Evolutionary conservation across 2,888 invertebrate species (phyloP).

Genomic region (Trachelus stipa): DNA sequence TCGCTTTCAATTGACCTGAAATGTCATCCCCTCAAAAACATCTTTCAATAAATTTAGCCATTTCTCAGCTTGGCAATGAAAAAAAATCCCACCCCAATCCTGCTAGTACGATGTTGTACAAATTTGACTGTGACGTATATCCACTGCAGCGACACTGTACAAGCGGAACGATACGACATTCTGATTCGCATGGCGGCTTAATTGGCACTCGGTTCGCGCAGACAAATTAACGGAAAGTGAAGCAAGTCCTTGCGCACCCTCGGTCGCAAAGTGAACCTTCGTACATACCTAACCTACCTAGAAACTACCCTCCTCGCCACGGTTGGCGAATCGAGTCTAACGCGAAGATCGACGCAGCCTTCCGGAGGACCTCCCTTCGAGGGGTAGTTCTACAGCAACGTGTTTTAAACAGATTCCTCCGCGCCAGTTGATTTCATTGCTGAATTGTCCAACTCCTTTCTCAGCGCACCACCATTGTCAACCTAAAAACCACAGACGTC

Average conservation of each 20-base stretch:
- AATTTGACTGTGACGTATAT: too few species aligned
- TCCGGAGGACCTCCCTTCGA: background rate
- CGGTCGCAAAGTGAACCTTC: background rate
- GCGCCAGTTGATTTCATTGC: too few species aligned
- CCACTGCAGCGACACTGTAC: background rate
- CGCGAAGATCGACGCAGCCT: slow-evolving; percentile 2
- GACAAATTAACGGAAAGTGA: slow-evolving; percentile 22
- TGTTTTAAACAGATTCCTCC: background rate
- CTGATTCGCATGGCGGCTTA: slow-evolving; percentile 13
- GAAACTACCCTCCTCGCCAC: background rate
- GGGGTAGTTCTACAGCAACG: background rate
- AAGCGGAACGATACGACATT: slow-evolving; percentile 6
- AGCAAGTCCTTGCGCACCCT: background rate
- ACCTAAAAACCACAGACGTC: too few species aligned
- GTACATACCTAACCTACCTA: background rate
- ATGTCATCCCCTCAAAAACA: too few species aligned
- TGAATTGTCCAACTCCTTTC: too few species aligned
- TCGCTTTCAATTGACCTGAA: too few species aligned
- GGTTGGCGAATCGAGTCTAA: slow-evolving; percentile 4
- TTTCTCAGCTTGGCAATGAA: too few species aligned
- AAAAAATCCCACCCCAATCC: too few species aligned
- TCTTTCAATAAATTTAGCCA: too few species aligned
- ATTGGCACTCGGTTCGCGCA: slow-evolving; percentile 19
- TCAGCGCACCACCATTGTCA: too few species aligned
- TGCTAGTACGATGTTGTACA: too few species aligned